These are phyloP conservation scores for Andrena bicolor DNA, from an alignment of 2,888 invertebrate genomes.

Conservation along the genomic window DNA sequence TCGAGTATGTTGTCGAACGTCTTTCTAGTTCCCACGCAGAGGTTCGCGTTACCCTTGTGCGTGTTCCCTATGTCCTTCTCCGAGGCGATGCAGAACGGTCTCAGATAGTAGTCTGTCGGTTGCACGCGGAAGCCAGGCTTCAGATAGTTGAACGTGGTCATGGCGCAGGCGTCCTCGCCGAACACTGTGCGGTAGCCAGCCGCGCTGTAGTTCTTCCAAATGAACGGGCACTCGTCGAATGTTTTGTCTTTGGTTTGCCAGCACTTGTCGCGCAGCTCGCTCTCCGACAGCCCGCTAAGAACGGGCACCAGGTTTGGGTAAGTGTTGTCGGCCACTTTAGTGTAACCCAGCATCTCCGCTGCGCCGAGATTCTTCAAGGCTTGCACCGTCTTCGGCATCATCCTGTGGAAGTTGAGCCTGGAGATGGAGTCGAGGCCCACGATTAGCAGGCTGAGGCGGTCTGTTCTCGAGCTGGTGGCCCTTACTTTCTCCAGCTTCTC, in stretches of 20 bases:
- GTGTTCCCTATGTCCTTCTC: slow-evolving; percentile 89
- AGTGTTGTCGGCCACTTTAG: slow-evolving; percentile 97
- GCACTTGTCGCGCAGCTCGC: slow-evolving; percentile 89
- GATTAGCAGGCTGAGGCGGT: slow-evolving; percentile 90
- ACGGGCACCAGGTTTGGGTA: slow-evolving; percentile 95
- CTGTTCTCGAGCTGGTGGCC: slow-evolving; percentile 66
- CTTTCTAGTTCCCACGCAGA: slow-evolving; percentile 90
- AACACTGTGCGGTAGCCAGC: slow-evolving; percentile 92
- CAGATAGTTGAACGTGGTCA: slow-evolving; percentile 93
- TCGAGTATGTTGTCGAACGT: slow-evolving; percentile 90
- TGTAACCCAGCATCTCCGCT: slow-evolving; percentile 94
- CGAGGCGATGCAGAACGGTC: slow-evolving; percentile 90
- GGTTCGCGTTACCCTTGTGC: slow-evolving; percentile 88
- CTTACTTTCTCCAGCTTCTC: slow-evolving; percentile 68
- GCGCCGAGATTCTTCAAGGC: slow-evolving; percentile 88
- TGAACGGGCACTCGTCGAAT: slow-evolving; percentile 93
- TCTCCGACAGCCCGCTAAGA: slow-evolving; percentile 90
- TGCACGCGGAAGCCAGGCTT: slow-evolving; percentile 91
- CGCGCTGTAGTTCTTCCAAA: slow-evolving; percentile 93
- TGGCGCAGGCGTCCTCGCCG: slow-evolving; percentile 92
- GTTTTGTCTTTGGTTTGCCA: slow-evolving; percentile 87
- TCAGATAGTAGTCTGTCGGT: slow-evolving; percentile 94
- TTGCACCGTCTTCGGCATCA: slow-evolving; percentile 91
- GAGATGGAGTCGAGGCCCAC: slow-evolving; percentile 95
- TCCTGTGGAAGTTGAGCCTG: slow-evolving; percentile 93